Evolutionary conservation across 1,140 invertebrate genomes (phyloP).

Genomic region (Achroia grisella): DNA sequence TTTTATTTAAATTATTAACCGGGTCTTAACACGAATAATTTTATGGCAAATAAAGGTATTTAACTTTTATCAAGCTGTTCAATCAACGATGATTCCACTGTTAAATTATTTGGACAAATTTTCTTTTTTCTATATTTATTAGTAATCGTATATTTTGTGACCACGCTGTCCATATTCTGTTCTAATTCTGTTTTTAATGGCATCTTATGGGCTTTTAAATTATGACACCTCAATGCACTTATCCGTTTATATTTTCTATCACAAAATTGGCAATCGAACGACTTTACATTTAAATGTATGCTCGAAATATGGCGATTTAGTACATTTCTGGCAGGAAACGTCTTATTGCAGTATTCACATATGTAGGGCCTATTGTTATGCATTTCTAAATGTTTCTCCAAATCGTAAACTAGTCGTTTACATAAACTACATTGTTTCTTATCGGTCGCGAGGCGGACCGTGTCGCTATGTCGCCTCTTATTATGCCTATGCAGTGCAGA

Average conservation of each 20-base stretch:
- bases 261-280: constrained; percentile 10
- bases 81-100: too few relatives aligned
- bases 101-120: too few relatives aligned
- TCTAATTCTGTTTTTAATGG: constrained; percentile 5
- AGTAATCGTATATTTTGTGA: neutral
- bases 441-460: neutral
- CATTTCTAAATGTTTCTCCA: neutral
- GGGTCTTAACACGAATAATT: too few relatives aligned
- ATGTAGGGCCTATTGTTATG: constrained; percentile 3
- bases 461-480: neutral
- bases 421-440: constrained; percentile 11
- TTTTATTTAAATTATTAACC: too few relatives aligned
- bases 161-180: neutral
- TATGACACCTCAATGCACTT: constrained; percentile 7
- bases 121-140: too few relatives aligned
- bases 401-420: constrained; percentile 3
- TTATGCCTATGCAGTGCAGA: neutral
- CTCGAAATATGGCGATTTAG: constrained; percentile 2
- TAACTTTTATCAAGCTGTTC: too few relatives aligned
- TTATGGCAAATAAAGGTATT: too few relatives aligned
- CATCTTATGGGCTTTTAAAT: constrained; percentile 9
- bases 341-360: constrained; percentile 13
- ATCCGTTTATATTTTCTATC: constrained; percentile 8
- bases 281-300: neutral
- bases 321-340: neutral